Conservation (phyloP, 1,140 invertebrate genomes). For the Pissodes strobi region DNA sequence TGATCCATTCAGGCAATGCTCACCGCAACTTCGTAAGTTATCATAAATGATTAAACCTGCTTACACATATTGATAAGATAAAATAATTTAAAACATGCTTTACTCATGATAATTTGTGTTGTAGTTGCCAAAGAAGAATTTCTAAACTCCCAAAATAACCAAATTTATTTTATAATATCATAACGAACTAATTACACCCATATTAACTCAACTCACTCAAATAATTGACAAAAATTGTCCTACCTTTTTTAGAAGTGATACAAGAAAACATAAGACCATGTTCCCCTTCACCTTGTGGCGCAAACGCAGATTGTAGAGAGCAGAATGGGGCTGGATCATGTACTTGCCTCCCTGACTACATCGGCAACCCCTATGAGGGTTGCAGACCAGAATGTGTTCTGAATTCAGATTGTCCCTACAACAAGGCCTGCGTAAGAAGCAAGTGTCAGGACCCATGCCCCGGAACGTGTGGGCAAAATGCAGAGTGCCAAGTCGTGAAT, state of each 20-base stretch:
- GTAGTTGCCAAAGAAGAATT: too few species aligned
- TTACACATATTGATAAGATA: constrained; percentile 3
- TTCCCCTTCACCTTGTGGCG: constrained; percentile 65
- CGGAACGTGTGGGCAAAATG: too few species aligned
- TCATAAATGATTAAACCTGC: constrained; percentile 48
- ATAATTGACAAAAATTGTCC: too few species aligned
- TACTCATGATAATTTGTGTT: too few species aligned
- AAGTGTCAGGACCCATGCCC: too few species aligned
- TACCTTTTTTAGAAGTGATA: constrained; percentile 47
- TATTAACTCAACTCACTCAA: too few species aligned
- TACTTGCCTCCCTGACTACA: constrained; percentile 68
- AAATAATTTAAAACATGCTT: too few species aligned
- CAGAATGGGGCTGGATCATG: constrained; percentile 68
- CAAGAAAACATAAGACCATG: constrained; percentile 60
- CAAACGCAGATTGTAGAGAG: constrained; percentile 67
- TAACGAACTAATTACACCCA: too few species aligned
- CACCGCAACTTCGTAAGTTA: constrained; percentile 47
- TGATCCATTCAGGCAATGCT: constrained; percentile 72
- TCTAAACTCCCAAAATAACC: too few species aligned
- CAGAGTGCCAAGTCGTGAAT: constrained; percentile 66
- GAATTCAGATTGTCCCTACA: constrained; percentile 67
- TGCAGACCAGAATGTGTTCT: too few species aligned
- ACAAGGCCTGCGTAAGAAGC: constrained; percentile 64
- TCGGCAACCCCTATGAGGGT: constrained; percentile 79
- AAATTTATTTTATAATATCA: too few species aligned